Percentiles rank a stretch among this genome's conserved stretches.
phyloP scores from a whole-genome alignment of 1,140 invertebrate genomes.

The Tribolium madens region DNA sequence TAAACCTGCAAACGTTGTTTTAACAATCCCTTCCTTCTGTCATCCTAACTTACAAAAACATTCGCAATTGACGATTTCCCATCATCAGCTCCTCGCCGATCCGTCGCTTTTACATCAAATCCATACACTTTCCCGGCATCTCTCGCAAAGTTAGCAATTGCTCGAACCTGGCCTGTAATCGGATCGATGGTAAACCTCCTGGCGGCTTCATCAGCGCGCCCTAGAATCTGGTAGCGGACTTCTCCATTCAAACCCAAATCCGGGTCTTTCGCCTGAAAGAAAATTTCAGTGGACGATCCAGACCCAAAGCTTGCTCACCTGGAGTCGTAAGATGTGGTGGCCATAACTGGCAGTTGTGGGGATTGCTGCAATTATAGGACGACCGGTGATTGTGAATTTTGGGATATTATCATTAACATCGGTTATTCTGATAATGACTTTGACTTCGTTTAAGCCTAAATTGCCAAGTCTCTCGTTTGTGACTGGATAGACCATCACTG shows the following conservation, averaged over 20 bases:
- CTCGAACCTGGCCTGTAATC: conserved; percentile 78
- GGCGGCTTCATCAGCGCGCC: conserved; percentile 69
- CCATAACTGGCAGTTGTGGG: conserved; percentile 83
- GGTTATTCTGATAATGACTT: conserved; percentile 78
- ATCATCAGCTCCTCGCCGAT: conserved; percentile 80
- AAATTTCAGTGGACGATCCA: not conserved
- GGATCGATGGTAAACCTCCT: conserved; percentile 82
- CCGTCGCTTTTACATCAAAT: conserved; percentile 90
- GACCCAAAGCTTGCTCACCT: conserved; percentile 65
- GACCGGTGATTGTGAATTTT: conserved; percentile 76
- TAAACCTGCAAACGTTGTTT: conserved; percentile 70
- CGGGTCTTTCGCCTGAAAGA: conserved; percentile 75
- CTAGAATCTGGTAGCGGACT: conserved; percentile 83
- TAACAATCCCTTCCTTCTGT: no score
- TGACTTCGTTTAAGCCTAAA: conserved; percentile 74
- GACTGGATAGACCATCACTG: conserved; percentile 80
- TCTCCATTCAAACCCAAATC: conserved; percentile 83
- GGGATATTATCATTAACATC: conserved; percentile 88
- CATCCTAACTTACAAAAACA: conserved; percentile 78
- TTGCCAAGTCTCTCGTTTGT: conserved; percentile 76
- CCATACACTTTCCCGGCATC: conserved; percentile 82
- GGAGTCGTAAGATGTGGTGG: conserved; percentile 79
- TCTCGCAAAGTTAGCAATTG: conserved; percentile 73
- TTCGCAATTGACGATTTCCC: conserved; percentile 85
- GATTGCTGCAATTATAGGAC: conserved; percentile 82